phyloP scores from a whole-genome alignment of 2,888 invertebrate genomes.

The Mallateleia sp. region DNA sequence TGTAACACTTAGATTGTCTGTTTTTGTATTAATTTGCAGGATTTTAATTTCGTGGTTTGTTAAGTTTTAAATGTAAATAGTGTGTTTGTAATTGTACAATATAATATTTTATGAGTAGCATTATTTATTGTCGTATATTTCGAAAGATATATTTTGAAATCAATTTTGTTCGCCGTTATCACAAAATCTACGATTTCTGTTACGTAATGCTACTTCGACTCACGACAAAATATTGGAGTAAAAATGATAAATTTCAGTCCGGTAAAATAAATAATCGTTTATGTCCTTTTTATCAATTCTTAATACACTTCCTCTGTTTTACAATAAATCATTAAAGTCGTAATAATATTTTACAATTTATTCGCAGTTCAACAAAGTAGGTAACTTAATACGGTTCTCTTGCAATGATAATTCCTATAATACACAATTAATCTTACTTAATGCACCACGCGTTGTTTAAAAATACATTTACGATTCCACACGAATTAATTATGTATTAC shows the following conservation, averaged over 20 bases:
- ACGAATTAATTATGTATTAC: constrained; percentile 54
- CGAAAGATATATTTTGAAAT: too few species aligned
- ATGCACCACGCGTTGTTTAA: constrained; percentile 32
- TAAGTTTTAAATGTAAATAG: too few species aligned
- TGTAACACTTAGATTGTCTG: too few species aligned
- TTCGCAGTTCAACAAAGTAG: constrained; percentile 27
- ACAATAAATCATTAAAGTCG: constrained; percentile 21
- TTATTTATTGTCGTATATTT: too few species aligned
- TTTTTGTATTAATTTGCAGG: too few species aligned
- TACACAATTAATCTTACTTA: constrained; percentile 54
- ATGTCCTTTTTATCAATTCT: neutral
- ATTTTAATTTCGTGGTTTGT: too few species aligned
- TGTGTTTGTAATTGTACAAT: too few species aligned
- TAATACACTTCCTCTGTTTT: neutral
- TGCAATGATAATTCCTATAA: constrained; percentile 39
- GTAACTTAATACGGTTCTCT: constrained; percentile 47
- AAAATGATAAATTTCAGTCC: neutral
- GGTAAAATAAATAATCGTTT: neutral
- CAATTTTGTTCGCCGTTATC: too few species aligned
- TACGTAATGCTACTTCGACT: too few species aligned
- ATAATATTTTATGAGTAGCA: too few species aligned
- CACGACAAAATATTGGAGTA: too few species aligned
- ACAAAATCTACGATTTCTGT: too few species aligned
- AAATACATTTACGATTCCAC: constrained; percentile 46
- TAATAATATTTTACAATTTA: constrained; percentile 40